Base-by-base conservation (phyloP, 1,140 invertebrate species). In the Pseudomyrmex pallidus region DNA sequence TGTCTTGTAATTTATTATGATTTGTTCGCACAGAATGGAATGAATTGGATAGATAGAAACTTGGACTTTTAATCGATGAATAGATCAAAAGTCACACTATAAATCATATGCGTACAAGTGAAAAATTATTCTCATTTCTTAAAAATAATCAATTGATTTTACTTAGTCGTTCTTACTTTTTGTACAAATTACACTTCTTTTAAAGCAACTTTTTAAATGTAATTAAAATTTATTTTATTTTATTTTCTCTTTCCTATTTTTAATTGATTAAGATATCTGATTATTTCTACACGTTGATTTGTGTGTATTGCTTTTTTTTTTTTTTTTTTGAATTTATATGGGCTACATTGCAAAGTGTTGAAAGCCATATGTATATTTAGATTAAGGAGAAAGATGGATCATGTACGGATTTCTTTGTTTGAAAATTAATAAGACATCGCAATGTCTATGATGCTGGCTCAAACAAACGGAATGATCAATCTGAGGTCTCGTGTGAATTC, bases 401-500 rank as follows among this genome's bases (percentile, higher is more conserved):
- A 15, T 35, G 0, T 50, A 50, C 15, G 44, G 44, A 80, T 80
- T 80, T 35, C 48, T 80, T 80, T 72, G 56, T 78, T 59, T 12
- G 66, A 80, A 70, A 80, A 80, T 80, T 80, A 80, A 70, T 72
- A 59, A 44, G 76, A 70, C 54, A 35, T 66, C 64, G 44, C 54
- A 15, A 20, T 17, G 44, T 70, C 22, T 48, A 35, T n/a, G 64
- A 48, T 70, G 12, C 20, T n/a, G 15, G 52, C 46, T 59, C 25
- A 54, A 72, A 50, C 12, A 20, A 54, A 56, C 22, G 52, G 48
- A 57, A 78, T 66, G 76, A 80, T 80, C 76, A 80, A 80, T 80
- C 76, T 80, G 22, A 44, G 44, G 54, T 72, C 66, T 22, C 66
- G 73, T 84, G 82, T 87, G 74, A 78, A 78, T 25, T 59, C 35